Evolutionary conservation across 2,888 invertebrate species (phyloP), one percentile per base, ranked within the genome.

Genomic region (Tetheella fluctuosa): DNA sequence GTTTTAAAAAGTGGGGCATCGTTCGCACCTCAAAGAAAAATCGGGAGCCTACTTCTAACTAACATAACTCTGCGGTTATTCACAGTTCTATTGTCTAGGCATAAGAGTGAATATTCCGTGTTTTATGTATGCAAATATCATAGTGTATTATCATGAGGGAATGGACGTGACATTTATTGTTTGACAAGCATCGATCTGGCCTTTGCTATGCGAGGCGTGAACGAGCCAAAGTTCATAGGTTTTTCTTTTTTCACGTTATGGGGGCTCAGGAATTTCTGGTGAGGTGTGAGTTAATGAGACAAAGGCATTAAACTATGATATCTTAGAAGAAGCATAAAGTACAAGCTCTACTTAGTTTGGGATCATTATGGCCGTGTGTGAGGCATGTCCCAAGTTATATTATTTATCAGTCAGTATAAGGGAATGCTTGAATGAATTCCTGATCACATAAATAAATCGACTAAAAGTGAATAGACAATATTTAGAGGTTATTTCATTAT

Each of bases 131-230:
- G 20, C 42, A 60, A 59, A 57, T 69, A 73, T 65, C 39, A 70
- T 80, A 70, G 75, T 72, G 68, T 77, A 86, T 86, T 86, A 87
- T 77, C 85, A 85, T 89, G 82, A 89, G 91, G 92, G 92, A 90
- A 87, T 92, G 92, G 91, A 92, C 92, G 90, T 92, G 92, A 91
- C 92, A 92, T 93, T 93, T 91, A 92, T 93, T 92, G 92, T 93
- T 91, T 92, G 92, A 91, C 91, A 90, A 89, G 85, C 89, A 93
- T 93, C 92, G 92, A 92, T 92, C 91, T 92, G 91, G 85, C 90
- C 90, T 91, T 91, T 92, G 88, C 84, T 86, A 88, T 86, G 84
- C 89, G 85, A 89, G 83, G 89, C 90, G 90, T 88, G 88, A 90
- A 87, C 75, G 77, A 79, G 81, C 73, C 78, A 84, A 88, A 88